Evolutionary conservation across 1,140 invertebrate genomes (phyloP).

Genomic region (Pteromalus puparum): DNA sequence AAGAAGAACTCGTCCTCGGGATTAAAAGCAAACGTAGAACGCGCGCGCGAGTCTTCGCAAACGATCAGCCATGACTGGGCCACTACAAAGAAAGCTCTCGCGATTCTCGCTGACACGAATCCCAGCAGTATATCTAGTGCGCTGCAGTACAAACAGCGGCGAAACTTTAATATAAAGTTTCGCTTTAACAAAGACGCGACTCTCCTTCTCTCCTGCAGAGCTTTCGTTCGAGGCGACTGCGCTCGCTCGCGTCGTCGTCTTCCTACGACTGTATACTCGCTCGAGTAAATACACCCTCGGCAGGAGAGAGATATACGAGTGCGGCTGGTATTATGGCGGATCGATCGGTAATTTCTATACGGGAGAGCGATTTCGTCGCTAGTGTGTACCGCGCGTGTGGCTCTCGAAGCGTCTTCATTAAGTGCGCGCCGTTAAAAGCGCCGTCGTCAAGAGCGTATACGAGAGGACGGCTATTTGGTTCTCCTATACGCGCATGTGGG

Average conservation of each 20-base stretch:
- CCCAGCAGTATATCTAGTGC: too few relatives aligned
- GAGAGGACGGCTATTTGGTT: not conserved
- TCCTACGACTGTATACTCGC: not conserved
- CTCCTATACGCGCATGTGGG: too few relatives aligned
- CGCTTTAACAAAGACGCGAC: conserved; percentile 7
- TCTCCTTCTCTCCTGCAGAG: not conserved
- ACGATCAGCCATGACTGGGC: not conserved
- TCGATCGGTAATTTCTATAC: conserved; percentile 36
- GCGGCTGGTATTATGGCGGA: not conserved
- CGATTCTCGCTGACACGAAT: not conserved
- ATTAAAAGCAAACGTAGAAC: not conserved
- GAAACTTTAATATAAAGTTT: conserved; percentile 20
- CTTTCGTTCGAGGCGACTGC: not conserved
- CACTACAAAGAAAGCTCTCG: not conserved
- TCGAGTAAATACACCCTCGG: conserved; percentile 12
- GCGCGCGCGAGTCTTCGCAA: not conserved
- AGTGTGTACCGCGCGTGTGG: not conserved
- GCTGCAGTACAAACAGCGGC: conserved; percentile 16
- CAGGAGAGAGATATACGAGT: not conserved
- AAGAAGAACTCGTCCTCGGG: not conserved
- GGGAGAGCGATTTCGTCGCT: conserved; percentile 2
- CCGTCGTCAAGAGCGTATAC: not conserved
- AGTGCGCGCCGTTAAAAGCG: conserved; percentile 14
- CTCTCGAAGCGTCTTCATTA: conserved; percentile 11
- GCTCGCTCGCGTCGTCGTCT: not conserved